phyloP scores from a whole-genome alignment of 2,888 invertebrate species.

The Phengaris alcon region DNA sequence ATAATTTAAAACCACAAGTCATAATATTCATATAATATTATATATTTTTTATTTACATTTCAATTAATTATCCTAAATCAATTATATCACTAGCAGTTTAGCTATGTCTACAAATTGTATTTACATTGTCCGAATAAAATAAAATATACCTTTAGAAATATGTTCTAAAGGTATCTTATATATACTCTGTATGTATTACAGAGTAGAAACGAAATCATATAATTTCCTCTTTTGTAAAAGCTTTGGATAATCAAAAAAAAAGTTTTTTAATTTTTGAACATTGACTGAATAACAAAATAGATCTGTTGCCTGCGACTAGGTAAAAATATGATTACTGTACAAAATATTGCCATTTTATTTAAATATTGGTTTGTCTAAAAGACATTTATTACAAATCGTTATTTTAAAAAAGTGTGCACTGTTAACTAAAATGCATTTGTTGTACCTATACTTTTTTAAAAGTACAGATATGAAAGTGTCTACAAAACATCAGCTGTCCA shows the following conservation, averaged over 20 bases:
- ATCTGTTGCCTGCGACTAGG: slow-evolving; percentile 2
- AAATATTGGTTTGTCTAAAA: background rate
- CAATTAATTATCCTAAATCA: slow-evolving; percentile 64
- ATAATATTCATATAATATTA: slow-evolving; percentile 72
- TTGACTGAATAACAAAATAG: background rate
- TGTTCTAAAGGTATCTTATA: no score
- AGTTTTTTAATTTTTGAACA: no score
- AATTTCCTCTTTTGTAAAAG: no score
- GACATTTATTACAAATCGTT: background rate
- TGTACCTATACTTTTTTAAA: no score
- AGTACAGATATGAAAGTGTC: no score
- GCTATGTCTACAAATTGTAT: slow-evolving; percentile 39
- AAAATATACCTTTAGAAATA: background rate
- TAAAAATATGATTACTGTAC: background rate
- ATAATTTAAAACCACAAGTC: slow-evolving; percentile 33
- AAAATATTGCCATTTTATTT: background rate
- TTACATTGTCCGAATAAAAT: slow-evolving; percentile 21
- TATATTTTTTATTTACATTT: slow-evolving; percentile 73
- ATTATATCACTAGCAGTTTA: slow-evolving; percentile 47
- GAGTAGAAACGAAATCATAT: no score
- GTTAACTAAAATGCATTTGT: no score
- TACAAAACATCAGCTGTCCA: no score
- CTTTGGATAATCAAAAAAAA: no score
- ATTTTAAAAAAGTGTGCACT: no score
- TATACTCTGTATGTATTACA: no score